Evolutionary conservation across 2,797 vertebrate species (phyloP).

Genomic region (Enteromius radiatus): DNA sequence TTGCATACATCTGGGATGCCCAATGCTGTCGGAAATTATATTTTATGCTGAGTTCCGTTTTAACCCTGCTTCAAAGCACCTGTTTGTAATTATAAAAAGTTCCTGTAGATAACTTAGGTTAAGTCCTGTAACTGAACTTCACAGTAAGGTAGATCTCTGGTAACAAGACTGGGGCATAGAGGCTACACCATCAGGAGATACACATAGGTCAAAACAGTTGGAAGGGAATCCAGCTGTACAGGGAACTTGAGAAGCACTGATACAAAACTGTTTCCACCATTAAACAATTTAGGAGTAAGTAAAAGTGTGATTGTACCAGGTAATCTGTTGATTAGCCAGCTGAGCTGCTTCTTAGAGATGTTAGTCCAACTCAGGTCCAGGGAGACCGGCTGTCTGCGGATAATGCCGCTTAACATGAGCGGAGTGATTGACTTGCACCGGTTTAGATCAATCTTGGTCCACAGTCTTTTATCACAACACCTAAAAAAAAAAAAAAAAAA

Average conservation of each 20-base stretch:
- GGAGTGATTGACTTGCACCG: slow-evolving; percentile 96
- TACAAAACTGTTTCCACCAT: background rate
- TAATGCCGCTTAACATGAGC: slow-evolving; percentile 95
- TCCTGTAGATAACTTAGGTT: background rate
- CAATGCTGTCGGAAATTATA: background rate
- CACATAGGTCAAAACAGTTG: background rate
- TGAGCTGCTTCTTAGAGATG: slow-evolving; percentile 97
- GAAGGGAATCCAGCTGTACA: background rate
- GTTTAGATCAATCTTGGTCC: slow-evolving; percentile 93
- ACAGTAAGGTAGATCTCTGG: background rate
- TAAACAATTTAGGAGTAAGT: background rate
- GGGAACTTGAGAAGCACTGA: background rate
- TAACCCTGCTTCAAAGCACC: background rate
- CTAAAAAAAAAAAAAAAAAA: slow-evolving; percentile 75
- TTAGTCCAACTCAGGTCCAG: slow-evolving; percentile 98
- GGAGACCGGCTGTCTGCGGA: slow-evolving; percentile 90
- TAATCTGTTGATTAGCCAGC: slow-evolving; percentile 96
- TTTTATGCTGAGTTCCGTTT: background rate
- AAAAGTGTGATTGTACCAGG: slow-evolving; percentile 75
- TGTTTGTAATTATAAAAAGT: background rate
- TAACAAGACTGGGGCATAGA: background rate
- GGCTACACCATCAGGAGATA: background rate
- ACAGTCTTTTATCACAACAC: slow-evolving; percentile 95
- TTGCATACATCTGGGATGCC: background rate
- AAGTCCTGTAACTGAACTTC: background rate